phyloP scores from a whole-genome alignment of 2,888 invertebrate species.

The Polydrusus pterygomalis region DNA sequence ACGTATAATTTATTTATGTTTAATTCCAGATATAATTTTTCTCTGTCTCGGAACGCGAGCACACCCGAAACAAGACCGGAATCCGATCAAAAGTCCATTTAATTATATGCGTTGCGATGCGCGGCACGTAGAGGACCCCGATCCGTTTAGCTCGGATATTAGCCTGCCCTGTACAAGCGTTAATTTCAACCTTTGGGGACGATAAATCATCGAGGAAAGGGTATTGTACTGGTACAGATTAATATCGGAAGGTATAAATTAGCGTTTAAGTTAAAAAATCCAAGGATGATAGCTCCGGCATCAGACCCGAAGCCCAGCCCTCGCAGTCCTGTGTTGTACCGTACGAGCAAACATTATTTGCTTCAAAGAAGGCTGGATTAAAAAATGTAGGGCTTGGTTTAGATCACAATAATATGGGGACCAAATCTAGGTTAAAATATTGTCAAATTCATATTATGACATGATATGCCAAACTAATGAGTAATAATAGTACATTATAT shows the following conservation, averaged over 20 bases:
- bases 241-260: constrained; percentile 7
- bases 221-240: constrained; percentile 34
- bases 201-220: constrained; percentile 45
- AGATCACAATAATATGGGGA: no score
- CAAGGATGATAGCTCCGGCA: no score
- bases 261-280: no score
- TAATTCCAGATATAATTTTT: constrained; percentile 29
- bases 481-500: no score
- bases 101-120: constrained; percentile 50
- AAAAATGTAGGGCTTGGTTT: no score
- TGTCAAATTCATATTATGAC: no score
- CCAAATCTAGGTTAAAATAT: no score
- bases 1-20: constrained; percentile 12
- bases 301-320: no score
- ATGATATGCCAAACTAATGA: no score
- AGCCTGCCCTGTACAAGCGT: constrained; percentile 51
- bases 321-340: no score
- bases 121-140: constrained; percentile 46
- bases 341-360: no score
- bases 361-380: no score
- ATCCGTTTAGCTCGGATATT: constrained; percentile 54
- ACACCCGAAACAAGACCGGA: constrained; percentile 36
- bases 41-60: constrained; percentile 12
- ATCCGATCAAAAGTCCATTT: constrained; percentile 46
- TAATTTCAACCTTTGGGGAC: constrained; percentile 50